A percentile compares a stretch with the other conserved stretches of the same genome.
Conservation (phyloP, 1,140 invertebrate genomes). For the Platyura marginata region DNA sequence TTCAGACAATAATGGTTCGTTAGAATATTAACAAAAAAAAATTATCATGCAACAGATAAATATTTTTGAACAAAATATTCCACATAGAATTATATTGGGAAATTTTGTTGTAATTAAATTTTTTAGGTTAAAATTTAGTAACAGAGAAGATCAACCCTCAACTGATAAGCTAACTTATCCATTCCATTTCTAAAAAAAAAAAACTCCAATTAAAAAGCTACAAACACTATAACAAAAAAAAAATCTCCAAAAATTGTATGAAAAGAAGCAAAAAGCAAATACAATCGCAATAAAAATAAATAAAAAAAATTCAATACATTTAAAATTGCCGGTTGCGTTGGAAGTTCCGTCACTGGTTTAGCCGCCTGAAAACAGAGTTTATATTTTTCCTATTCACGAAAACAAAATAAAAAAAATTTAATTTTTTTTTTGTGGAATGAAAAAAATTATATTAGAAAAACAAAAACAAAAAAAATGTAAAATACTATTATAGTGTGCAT, state of each 20-base stretch:
- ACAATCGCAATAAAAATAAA: conserved; percentile 3
- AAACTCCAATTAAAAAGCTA: background rate
- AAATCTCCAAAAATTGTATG: background rate
- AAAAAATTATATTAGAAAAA: background rate
- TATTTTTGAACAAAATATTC: no score
- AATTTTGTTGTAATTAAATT: no score
- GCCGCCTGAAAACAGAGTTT: conserved; percentile 26
- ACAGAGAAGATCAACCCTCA: no score
- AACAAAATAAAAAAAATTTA: background rate
- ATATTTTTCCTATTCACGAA: background rate
- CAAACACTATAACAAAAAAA: background rate
- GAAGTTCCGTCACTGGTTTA: conserved; percentile 45
- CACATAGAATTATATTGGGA: no score
- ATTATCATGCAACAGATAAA: no score
- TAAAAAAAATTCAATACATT: conserved; percentile 16
- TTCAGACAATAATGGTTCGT: no score
- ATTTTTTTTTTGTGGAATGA: background rate
- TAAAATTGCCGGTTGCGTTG: conserved; percentile 24
- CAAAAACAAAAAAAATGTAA: background rate
- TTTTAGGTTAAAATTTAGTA: no score
- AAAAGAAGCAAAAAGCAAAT: conserved; percentile 2
- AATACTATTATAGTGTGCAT: background rate
- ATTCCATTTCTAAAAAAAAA: conserved; percentile 1
- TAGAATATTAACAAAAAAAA: no score
- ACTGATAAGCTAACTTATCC: conserved; percentile 8